Conservation (phyloP, 1,140 invertebrate species). For the Microplitis demolitor region DNA sequence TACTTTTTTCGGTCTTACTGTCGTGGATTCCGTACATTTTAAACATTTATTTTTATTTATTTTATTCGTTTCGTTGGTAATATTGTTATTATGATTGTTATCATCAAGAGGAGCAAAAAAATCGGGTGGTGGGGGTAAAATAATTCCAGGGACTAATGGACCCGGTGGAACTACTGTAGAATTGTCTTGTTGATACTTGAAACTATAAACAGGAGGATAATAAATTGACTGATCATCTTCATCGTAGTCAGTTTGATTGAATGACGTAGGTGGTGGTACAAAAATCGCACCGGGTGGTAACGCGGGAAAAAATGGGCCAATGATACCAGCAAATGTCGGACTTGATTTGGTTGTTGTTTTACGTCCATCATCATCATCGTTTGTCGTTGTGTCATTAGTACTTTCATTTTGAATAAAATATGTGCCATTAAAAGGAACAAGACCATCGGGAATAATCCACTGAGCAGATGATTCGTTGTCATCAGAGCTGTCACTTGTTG, state of each 20-base stretch:
- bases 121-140: constrained; percentile 83
- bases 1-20: constrained; percentile 53
- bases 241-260: constrained; percentile 74
- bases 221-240: constrained; percentile 89
- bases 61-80: constrained; percentile 34
- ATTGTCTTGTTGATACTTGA: constrained; percentile 80
- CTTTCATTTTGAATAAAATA: constrained; percentile 61
- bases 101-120: constrained; percentile 75
- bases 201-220: constrained; percentile 87
- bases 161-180: constrained; percentile 78
- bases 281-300: constrained; percentile 72
- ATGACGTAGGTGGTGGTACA: constrained; percentile 66
- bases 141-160: constrained; percentile 84
- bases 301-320: constrained; percentile 67
- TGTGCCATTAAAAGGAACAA: constrained; percentile 49
- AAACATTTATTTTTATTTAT: constrained; percentile 43
- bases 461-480: constrained; percentile 34
- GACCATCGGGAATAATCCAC: constrained; percentile 43
- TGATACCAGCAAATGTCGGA: constrained; percentile 40
- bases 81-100: constrained; percentile 34
- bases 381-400: constrained; percentile 24
- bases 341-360: constrained; percentile 16
- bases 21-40: constrained; percentile 53
- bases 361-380: constrained; percentile 26
- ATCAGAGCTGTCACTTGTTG: constrained; percentile 40